These are phyloP conservation scores for Chironex yamaguchii DNA, from an alignment of 30 jellyfish, hydroid and myxozoan species.

Conservation along the genomic window DNA sequence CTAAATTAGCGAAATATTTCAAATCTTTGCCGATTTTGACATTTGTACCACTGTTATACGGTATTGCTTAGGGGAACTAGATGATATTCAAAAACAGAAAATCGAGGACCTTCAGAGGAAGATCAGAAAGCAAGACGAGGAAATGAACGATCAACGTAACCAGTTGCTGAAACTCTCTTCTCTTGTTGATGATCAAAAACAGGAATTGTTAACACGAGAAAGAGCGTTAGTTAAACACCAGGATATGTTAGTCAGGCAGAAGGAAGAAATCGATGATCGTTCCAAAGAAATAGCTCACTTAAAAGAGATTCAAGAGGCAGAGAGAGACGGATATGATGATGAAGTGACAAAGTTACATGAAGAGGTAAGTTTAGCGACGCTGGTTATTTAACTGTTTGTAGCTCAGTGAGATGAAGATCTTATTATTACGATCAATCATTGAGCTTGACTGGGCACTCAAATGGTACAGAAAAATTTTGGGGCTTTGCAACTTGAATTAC, in stretches of 20 bases:
- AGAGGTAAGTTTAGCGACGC: slow-evolving; percentile 45
- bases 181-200: slow-evolving; percentile 81
- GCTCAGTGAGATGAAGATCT: no score
- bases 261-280: slow-evolving; percentile 13
- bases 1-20: no score
- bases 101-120: slow-evolving; percentile 73
- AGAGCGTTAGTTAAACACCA: slow-evolving; percentile 65
- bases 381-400: no score
- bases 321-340: slow-evolving; percentile 45
- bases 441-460: no score
- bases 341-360: slow-evolving; percentile 13
- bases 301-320: slow-evolving; percentile 61
- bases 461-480: no score
- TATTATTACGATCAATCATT: no score
- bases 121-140: slow-evolving; percentile 73
- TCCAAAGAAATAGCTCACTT: slow-evolving; percentile 50
- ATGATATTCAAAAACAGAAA: slow-evolving; percentile 78
- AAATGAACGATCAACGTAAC: slow-evolving; percentile 69
- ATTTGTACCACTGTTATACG: no score
- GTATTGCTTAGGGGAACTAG: slow-evolving; percentile 98
- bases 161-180: slow-evolving; percentile 76
- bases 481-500: no score
- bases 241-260: slow-evolving; percentile 48
- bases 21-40: no score
- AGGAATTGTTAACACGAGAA: slow-evolving; percentile 72